These are phyloP conservation scores for Cristatella mucedo DNA, from an alignment of 2,888 invertebrate species.

Conservation along the genomic window DNA sequence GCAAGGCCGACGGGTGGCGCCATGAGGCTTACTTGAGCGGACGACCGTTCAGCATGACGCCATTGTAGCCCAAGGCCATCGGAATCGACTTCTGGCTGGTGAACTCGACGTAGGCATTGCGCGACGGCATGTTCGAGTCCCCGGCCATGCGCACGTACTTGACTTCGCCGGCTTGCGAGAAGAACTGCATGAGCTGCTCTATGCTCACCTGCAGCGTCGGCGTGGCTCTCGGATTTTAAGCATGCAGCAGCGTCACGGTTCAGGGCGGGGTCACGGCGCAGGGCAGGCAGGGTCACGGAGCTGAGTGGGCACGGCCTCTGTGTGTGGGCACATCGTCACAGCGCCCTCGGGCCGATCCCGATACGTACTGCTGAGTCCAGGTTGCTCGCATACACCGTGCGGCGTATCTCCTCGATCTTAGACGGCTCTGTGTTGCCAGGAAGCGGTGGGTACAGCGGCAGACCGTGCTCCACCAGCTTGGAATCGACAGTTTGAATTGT, in stretches of 20 bases:
- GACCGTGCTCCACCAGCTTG: constrained; percentile 53
- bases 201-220: constrained; percentile 43
- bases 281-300: too few relatives aligned
- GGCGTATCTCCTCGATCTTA: constrained; percentile 83
- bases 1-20: too few relatives aligned
- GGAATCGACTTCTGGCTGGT: constrained; percentile 75
- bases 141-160: constrained; percentile 84
- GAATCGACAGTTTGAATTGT: constrained; percentile 54
- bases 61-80: constrained; percentile 65
- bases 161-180: constrained; percentile 73
- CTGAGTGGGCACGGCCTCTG: not conserved
- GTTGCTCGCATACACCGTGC: constrained; percentile 74
- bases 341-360: not conserved
- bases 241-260: too few relatives aligned
- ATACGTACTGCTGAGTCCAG: constrained; percentile 49
- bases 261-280: too few relatives aligned
- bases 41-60: constrained; percentile 54
- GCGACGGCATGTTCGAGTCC: constrained; percentile 48
- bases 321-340: not conserved
- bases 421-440: constrained; percentile 53
- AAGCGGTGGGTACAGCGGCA: constrained; percentile 69
- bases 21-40: constrained; percentile 41
- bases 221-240: too few relatives aligned
- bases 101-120: constrained; percentile 76
- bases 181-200: constrained; percentile 74